Evolutionary conservation across 2,888 invertebrate genomes (phyloP), one percentile per base, ranked within the genome.

Genomic region (Stegana nigrithorax): DNA sequence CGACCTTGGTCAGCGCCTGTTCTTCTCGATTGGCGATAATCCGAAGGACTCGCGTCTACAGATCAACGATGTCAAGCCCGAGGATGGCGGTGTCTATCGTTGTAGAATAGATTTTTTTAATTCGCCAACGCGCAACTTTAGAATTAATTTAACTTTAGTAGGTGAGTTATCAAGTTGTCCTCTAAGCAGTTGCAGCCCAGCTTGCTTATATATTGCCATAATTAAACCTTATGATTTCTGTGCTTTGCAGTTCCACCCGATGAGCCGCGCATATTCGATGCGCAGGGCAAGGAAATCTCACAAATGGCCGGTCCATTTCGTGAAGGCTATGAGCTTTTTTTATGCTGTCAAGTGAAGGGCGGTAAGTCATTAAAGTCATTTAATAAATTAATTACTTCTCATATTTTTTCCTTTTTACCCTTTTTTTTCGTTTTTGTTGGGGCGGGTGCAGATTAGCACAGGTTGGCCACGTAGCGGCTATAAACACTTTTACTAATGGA

Each of bases 71-170:
- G 92, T 93, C 63, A 89, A 89, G 62, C 85, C 88, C 45, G 88
- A 89, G 25, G 95, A 96, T 77, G 93, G 94, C 73, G 96, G 95
- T 2, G 86, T 93, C 42, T 96, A 94, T 84, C 88, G 96, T 62
- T 96, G 96, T 84, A 88, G 96, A 72, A 92, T 96, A 70, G 96
- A 96, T 87, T 96, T 95, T 82, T 89, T 92, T 66, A 92, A 95
- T 85, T 93, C 94, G 0, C 95, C 95, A 0, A 96, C 96, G 0
- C 90, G 92, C 77, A 96, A 96, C 85, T 94, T 92, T 80, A 89
- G 91, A 80, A 91, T 95, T 80, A 95, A 94, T 83, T 88, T 96
- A 73, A 94, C 93, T 73, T 90, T 96, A 82, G 91, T 96, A 81
- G 94, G 96, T 96, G 86, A 90, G 92, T 88, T 64, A 32, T n/a